phyloP scores from a whole-genome alignment of 2,797 vertebrate species.

The Leucoraja ocellata region DNA sequence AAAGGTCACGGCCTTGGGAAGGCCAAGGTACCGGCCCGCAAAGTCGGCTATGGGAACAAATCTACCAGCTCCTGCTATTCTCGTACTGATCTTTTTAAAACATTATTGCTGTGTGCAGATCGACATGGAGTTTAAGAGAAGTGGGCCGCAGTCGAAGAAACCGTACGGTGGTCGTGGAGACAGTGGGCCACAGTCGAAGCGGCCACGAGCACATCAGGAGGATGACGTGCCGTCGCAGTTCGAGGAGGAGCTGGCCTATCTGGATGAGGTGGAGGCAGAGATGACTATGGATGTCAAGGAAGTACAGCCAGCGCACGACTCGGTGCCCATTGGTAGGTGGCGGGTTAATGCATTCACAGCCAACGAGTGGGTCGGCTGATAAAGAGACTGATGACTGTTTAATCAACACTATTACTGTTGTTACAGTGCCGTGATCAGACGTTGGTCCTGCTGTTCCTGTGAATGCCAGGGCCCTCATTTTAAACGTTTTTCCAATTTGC shows the following conservation, averaged over 20 bases:
- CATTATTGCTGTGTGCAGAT: not conserved
- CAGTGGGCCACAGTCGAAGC: constrained; percentile 60
- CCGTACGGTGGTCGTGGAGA: constrained; percentile 36
- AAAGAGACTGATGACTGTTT: not conserved
- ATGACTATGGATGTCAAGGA: constrained; percentile 66
- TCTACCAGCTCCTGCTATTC: too few relatives aligned
- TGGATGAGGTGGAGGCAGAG: constrained; percentile 70
- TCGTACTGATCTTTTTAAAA: not conserved
- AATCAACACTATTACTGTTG: not conserved
- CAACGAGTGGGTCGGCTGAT: not conserved
- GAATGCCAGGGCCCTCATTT: not conserved
- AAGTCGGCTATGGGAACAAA: too few relatives aligned
- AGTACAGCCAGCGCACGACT: constrained; percentile 61
- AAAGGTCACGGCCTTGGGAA: too few relatives aligned
- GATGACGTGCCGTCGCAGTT: constrained; percentile 71
- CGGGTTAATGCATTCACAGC: not conserved
- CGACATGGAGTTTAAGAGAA: constrained; percentile 12
- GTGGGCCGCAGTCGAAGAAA: constrained; percentile 59
- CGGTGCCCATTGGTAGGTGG: constrained; percentile 58
- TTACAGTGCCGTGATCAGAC: not conserved
- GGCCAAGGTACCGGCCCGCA: too few relatives aligned
- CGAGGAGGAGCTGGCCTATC: constrained; percentile 73
- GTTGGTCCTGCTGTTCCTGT: not conserved
- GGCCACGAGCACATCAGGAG: constrained; percentile 66
- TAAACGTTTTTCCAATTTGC: not conserved